Evolutionary conservation across 2,888 invertebrate species (phyloP).

Genomic region (Cheilosia scutellata): DNA sequence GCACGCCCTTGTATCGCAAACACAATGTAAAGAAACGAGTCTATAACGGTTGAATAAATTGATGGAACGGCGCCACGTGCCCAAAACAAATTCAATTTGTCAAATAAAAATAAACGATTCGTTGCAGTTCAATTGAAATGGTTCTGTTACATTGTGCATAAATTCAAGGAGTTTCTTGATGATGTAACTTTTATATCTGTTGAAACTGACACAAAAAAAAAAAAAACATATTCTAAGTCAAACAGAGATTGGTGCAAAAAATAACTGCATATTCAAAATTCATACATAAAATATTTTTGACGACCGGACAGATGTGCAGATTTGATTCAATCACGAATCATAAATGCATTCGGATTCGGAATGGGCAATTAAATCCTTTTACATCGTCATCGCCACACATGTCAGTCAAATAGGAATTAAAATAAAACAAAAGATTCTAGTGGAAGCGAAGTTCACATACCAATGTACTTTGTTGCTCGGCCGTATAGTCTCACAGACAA

Average conservation of each 20-base stretch:
- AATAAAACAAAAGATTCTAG: slow-evolving; percentile 26
- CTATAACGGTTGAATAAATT: slow-evolving; percentile 31
- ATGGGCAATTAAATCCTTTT: slow-evolving; percentile 51
- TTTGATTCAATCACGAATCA: slow-evolving; percentile 32
- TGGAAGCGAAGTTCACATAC: not conserved
- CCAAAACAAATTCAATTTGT: slow-evolving; percentile 61
- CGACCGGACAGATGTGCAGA: slow-evolving; percentile 40
- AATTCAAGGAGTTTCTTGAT: slow-evolving; percentile 1
- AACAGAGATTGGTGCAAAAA: not conserved
- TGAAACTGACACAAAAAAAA: not conserved
- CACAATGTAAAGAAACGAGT: not conserved
- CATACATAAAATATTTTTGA: slow-evolving; percentile 17
- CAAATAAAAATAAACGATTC: slow-evolving; percentile 66
- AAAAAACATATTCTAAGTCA: not conserved
- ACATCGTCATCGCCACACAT: slow-evolving; percentile 6
- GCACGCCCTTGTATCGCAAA: slow-evolving; percentile 15
- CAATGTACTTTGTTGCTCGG: not conserved
- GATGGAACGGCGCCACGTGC: slow-evolving; percentile 66
- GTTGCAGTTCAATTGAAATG: slow-evolving; percentile 41
- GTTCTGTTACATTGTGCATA: slow-evolving; percentile 16
- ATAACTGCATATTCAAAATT: not conserved
- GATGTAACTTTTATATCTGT: slow-evolving; percentile 5
- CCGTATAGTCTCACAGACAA: not conserved
- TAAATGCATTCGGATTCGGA: slow-evolving; percentile 22
- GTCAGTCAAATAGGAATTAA: not conserved